phyloP scores from a whole-genome alignment of 2,888 invertebrate genomes.

The Drosophila glabriapex region DNA sequence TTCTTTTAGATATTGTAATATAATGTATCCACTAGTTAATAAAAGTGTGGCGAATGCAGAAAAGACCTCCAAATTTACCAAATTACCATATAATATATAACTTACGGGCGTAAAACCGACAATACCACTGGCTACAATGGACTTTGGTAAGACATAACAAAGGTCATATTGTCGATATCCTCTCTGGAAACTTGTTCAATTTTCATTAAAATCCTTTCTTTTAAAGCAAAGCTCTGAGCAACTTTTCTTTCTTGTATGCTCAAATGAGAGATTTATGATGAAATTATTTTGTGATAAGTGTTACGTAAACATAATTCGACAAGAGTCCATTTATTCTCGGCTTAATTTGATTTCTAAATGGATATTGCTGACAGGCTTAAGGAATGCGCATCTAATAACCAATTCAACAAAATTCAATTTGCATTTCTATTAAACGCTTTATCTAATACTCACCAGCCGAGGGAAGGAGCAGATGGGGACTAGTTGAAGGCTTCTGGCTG shows the following conservation, averaged over 20 bases:
- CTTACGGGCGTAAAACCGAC: not conserved
- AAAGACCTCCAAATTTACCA: not conserved
- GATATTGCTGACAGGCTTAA: not conserved
- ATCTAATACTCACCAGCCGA: constrained; percentile 42
- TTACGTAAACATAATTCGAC: not conserved
- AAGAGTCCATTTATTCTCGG: not conserved
- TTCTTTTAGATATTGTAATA: not conserved
- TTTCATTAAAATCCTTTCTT: not conserved
- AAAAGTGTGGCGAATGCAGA: not conserved
- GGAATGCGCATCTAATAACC: constrained; percentile 4
- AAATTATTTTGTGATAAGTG: not conserved
- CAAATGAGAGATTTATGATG: not conserved
- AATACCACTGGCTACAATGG: not conserved
- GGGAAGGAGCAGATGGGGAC: constrained; percentile 2
- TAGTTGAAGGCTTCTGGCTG: constrained; percentile 18
- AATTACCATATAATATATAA: not conserved
- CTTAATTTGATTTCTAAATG: not conserved
- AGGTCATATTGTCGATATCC: not conserved
- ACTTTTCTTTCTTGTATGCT: not conserved
- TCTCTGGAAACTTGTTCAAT: not conserved
- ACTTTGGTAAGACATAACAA: not conserved
- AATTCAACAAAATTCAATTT: constrained; percentile 47
- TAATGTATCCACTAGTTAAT: not conserved
- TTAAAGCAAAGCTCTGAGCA: not conserved
- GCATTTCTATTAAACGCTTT: constrained; percentile 53